Conservation (phyloP, 2,888 invertebrate genomes). For the Gymnosoma rotundatum region DNA sequence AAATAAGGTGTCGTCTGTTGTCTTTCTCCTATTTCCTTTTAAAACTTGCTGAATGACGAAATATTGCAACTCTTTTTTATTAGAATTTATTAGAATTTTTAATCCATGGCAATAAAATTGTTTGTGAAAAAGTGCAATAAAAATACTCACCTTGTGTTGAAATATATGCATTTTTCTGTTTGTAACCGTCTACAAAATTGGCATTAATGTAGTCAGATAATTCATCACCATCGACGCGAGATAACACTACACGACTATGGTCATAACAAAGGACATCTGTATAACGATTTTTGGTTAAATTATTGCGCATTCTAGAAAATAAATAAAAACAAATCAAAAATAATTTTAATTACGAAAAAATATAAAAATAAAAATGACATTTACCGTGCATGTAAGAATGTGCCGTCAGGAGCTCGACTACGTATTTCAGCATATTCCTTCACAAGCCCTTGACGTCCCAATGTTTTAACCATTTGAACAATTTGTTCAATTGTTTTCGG, state of each 20-base stretch:
- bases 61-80: no score
- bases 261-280: conserved; percentile 98
- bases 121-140: not conserved
- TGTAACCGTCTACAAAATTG: conserved; percentile 98
- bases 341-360: not conserved
- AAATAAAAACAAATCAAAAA: not conserved
- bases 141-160: conserved; percentile 94
- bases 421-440: conserved; percentile 95
- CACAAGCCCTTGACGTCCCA: conserved; percentile 91
- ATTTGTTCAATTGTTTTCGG: conserved; percentile 87
- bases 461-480: conserved; percentile 85
- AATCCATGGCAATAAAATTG: no score
- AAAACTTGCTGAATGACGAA: no score
- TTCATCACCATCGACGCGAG: conserved; percentile 88
- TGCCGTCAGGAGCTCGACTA: conserved; percentile 91
- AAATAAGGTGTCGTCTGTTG: no score
- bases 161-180: conserved; percentile 98
- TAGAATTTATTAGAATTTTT: no score
- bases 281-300: conserved; percentile 93
- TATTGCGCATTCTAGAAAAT: conserved; percentile 84
- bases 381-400: conserved; percentile 93
- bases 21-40: no score
- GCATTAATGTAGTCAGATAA: conserved; percentile 97
- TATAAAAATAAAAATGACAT: conserved; percentile 71
- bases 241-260: conserved; percentile 94